phyloP scores from a whole-genome alignment of 2,888 invertebrate genomes.

The Morpho helenor region DNA sequence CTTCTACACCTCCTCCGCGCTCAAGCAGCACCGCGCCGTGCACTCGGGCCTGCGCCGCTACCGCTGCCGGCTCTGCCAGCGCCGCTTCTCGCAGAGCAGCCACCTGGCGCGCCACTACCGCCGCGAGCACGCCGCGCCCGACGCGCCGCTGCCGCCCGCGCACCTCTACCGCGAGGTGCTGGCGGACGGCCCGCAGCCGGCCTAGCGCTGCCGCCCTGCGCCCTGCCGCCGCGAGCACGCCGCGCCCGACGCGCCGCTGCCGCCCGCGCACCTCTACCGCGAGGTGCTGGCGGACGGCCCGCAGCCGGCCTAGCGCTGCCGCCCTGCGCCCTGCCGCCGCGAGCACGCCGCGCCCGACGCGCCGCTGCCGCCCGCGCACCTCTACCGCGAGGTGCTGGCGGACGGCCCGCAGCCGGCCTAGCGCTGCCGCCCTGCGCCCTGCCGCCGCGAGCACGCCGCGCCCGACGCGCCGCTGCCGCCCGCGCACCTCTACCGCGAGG shows the following conservation, averaged over 20 bases:
- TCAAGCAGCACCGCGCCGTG: conserved; percentile 67
- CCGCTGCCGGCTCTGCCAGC: conserved; percentile 65
- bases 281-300: too few relatives aligned
- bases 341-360: too few relatives aligned
- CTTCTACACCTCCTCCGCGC: conserved; percentile 65
- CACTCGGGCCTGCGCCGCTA: conserved; percentile 71
- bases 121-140: conserved; percentile 59
- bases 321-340: too few relatives aligned
- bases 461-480: conserved; percentile 19
- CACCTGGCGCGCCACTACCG: conserved; percentile 67
- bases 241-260: too few relatives aligned
- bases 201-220: background rate
- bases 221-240: background rate
- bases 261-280: too few relatives aligned
- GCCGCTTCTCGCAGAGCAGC: conserved; percentile 67
- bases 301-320: too few relatives aligned
- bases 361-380: too few relatives aligned
- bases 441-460: conserved; percentile 46
- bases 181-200: conserved; percentile 6
- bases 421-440: too few relatives aligned
- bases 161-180: conserved; percentile 53
- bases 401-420: too few relatives aligned
- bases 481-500: too few relatives aligned
- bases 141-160: conserved; percentile 52
- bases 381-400: too few relatives aligned